Percentiles rank a stretch among this genome's conserved stretches.
Conservation (phyloP, 2,113 vertebrate genomes). For the Azemiops feae region DNA sequence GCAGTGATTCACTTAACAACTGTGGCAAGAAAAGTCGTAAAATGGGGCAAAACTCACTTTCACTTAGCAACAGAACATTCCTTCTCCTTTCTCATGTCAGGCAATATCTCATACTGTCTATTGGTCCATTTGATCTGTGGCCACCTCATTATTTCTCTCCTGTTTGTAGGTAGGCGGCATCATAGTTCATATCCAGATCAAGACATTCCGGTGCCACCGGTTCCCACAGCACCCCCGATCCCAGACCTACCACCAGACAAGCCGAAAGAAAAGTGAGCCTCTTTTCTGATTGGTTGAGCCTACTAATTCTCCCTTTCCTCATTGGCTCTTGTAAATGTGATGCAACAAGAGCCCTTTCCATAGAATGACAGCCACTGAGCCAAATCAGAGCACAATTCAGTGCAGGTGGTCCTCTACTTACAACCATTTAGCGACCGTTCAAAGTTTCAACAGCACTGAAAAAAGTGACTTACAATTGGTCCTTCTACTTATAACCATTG, state of each 20-base stretch:
- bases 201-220: conserved; percentile 38
- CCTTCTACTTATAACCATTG: background rate
- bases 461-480: background rate
- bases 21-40: too few species aligned
- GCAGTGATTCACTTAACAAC: too few species aligned
- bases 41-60: too few species aligned
- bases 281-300: too few species aligned
- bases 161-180: conserved; percentile 57
- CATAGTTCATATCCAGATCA: background rate
- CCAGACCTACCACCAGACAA: conserved; percentile 62
- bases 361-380: background rate
- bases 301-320: background rate
- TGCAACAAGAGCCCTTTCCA: background rate
- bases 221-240: conserved; percentile 53
- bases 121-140: background rate
- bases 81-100: background rate
- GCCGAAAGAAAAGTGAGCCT: conserved; percentile 67
- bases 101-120: background rate
- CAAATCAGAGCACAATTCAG: background rate
- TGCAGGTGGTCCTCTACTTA: background rate
- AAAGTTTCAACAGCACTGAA: background rate
- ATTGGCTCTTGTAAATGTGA: background rate
- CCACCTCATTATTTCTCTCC: background rate
- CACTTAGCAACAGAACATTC: too few species aligned
- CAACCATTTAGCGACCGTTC: background rate